These are phyloP conservation scores for Sceloporus tristichus DNA, from an alignment of 2,113 vertebrate genomes.

Conservation along the genomic window DNA sequence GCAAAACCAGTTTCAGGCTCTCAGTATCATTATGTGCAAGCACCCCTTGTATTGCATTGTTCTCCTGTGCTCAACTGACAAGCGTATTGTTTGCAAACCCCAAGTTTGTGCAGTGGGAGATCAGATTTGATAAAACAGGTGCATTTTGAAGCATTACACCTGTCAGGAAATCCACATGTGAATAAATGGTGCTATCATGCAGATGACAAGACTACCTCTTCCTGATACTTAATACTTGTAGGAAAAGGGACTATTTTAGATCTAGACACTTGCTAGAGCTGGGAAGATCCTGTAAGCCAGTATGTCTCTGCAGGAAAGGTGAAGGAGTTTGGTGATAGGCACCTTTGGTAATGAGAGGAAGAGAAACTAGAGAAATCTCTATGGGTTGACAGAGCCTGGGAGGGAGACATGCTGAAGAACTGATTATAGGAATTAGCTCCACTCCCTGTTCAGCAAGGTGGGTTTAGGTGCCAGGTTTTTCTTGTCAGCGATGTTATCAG, in stretches of 20 bases:
- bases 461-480: conserved; percentile 56
- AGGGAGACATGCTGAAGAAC: conserved; percentile 25
- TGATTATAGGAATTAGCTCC: conserved; percentile 53
- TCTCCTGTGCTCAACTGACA: conserved; percentile 3
- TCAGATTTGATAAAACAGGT: conserved; percentile 10
- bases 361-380: conserved; percentile 15
- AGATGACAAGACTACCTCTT: conserved; percentile 46
- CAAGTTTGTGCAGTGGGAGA: conserved; percentile 36
- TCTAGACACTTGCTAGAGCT: conserved; percentile 22
- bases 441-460: conserved; percentile 56
- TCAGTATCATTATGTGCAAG: conserved; percentile 33
- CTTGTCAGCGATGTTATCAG: conserved; percentile 68
- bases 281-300: conserved; percentile 59
- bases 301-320: conserved; percentile 40
- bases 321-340: conserved; percentile 34
- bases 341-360: conserved; percentile 51
- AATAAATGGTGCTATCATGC: not conserved
- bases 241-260: conserved; percentile 67
- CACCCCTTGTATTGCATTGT: not conserved
- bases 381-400: conserved; percentile 34
- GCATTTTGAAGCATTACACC: conserved; percentile 52
- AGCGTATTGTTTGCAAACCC: conserved; percentile 42
- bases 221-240: conserved; percentile 64
- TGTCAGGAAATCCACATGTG: conserved; percentile 53
- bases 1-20: not conserved